Conservation (phyloP, 2,888 invertebrate species). For the Panorpa germanica region DNA sequence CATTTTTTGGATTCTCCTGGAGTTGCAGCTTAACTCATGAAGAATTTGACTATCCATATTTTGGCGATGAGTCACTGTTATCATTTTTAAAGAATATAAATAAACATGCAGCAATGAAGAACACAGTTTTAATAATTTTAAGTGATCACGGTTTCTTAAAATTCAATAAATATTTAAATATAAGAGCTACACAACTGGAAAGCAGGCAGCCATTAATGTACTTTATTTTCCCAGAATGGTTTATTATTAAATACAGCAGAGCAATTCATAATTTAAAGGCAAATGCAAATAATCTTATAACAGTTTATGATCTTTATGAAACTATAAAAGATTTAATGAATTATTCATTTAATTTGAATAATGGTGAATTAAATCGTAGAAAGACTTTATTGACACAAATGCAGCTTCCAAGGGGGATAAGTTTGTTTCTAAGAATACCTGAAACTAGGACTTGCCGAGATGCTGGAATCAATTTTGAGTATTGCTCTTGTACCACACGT, state of each 20-base stretch:
- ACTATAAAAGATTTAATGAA: constrained; percentile 50
- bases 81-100: constrained; percentile 35
- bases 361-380: too few relatives aligned
- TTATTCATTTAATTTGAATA: constrained; percentile 22
- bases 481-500: constrained; percentile 76
- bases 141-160: constrained; percentile 87
- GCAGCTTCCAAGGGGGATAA: constrained; percentile 38
- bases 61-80: constrained; percentile 47
- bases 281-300: constrained; percentile 55
- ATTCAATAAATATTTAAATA: too few relatives aligned
- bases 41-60: constrained; percentile 54
- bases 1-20: constrained; percentile 74
- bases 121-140: constrained; percentile 50
- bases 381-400: constrained; percentile 21
- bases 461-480: constrained; percentile 66
- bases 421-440: constrained; percentile 59
- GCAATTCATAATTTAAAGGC: constrained; percentile 41
- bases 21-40: constrained; percentile 71
- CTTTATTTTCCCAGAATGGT: constrained; percentile 52
- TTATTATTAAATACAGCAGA: constrained; percentile 36
- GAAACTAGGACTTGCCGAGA: constrained; percentile 49
- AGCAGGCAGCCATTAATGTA: constrained; percentile 72
- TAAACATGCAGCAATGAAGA: constrained; percentile 32
- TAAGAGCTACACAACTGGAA: too few relatives aligned
- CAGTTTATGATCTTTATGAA: constrained; percentile 68